phyloP scores from a whole-genome alignment of 2,888 invertebrate genomes.

The Keiferia lycopersicella region DNA sequence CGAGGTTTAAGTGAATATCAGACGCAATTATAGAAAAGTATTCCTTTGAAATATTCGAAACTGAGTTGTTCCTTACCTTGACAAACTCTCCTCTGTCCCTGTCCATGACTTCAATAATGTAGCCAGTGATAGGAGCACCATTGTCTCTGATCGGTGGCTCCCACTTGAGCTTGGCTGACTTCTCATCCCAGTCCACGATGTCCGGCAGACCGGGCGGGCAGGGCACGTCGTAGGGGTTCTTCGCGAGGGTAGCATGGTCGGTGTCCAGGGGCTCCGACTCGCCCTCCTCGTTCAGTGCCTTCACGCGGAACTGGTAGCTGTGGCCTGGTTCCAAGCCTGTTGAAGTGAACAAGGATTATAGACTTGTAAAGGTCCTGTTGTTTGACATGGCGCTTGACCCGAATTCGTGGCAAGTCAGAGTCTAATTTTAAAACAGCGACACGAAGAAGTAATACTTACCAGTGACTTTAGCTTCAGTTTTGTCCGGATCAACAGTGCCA shows the following conservation, averaged over 20 bases:
- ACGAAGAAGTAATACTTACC: conserved; percentile 46
- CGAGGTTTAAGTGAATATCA: neutral
- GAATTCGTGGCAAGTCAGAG: too few relatives aligned
- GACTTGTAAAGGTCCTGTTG: neutral
- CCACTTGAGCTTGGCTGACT: conserved; percentile 95
- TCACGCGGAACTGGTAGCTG: conserved; percentile 98
- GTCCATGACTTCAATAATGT: conserved; percentile 95
- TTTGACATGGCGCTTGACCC: too few relatives aligned
- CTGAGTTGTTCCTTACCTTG: conserved; percentile 73
- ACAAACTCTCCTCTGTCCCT: conserved; percentile 92
- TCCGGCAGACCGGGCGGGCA: conserved; percentile 95
- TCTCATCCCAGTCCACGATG: conserved; percentile 94
- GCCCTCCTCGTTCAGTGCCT: conserved; percentile 98
- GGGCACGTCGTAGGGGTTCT: conserved; percentile 97
- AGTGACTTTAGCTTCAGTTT: conserved; percentile 90
- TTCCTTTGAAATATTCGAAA: neutral
- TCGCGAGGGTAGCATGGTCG: conserved; percentile 93
- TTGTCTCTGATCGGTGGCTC: conserved; percentile 94
- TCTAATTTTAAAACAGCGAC: too few relatives aligned
- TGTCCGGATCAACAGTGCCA: conserved; percentile 90
- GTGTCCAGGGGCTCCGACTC: conserved; percentile 97
- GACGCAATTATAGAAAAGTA: too few relatives aligned
- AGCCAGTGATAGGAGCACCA: conserved; percentile 96
- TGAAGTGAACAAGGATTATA: neutral
- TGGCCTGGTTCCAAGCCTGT: conserved; percentile 95